A percentile compares a stretch with the other conserved stretches of the same genome.
These are phyloP conservation scores for Subanguina moxae DNA, from an alignment of 1,140 invertebrate genomes.

Conservation along the genomic window DNA sequence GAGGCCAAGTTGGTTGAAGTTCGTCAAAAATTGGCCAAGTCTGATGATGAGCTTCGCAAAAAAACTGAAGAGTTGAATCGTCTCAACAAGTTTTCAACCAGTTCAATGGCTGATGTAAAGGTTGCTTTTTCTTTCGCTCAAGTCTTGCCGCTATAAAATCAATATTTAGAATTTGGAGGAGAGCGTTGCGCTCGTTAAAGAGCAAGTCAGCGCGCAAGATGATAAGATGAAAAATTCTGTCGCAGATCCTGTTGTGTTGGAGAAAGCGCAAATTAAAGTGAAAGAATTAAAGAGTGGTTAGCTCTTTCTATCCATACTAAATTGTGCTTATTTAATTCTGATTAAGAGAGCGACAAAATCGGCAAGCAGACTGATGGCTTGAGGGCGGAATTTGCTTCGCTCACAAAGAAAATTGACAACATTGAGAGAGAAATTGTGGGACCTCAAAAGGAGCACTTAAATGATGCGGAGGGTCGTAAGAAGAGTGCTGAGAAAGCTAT, in stretches of 20 bases:
- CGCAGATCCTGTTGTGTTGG: slow-evolving; percentile 15
- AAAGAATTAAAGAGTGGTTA: background rate
- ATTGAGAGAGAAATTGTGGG: slow-evolving; percentile 71
- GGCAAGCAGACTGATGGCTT: slow-evolving; percentile 66
- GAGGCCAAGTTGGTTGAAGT: slow-evolving; percentile 26
- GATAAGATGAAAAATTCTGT: slow-evolving; percentile 17
- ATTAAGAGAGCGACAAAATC: slow-evolving; percentile 66
- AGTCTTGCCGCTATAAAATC: background rate
- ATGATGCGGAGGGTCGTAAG: slow-evolving; percentile 68
- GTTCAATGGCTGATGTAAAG: background rate
- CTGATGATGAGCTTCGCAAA: slow-evolving; percentile 14
- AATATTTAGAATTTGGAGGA: slow-evolving; percentile 7
- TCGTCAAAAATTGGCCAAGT: slow-evolving; percentile 4
- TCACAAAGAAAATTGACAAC: slow-evolving; percentile 73
- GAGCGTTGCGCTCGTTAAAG: background rate
- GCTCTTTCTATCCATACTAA: background rate
- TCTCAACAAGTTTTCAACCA: background rate
- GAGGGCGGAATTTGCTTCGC: slow-evolving; percentile 65
- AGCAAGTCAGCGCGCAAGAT: slow-evolving; percentile 15
- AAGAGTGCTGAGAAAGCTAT: slow-evolving; percentile 71
- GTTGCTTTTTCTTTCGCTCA: background rate
- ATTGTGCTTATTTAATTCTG: background rate
- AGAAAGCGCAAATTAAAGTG: background rate
- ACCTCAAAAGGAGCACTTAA: slow-evolving; percentile 70
- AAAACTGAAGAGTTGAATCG: slow-evolving; percentile 9